These are phyloP conservation scores for Haemorhous mexicanus DNA, from an alignment of 2,113 vertebrate genomes.

Conservation along the genomic window DNA sequence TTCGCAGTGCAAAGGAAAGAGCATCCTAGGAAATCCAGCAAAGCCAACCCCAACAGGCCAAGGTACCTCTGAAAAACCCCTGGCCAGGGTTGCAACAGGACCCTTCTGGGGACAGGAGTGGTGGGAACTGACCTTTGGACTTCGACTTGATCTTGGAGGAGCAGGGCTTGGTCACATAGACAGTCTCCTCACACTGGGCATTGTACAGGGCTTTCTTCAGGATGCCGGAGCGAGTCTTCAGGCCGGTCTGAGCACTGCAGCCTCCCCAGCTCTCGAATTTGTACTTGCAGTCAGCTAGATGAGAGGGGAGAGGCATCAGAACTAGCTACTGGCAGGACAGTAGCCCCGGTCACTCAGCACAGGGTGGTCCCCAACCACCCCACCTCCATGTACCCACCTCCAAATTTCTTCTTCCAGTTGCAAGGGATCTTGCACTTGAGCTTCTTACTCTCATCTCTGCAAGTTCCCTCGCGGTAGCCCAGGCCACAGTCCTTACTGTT, in stretches of 20 bases:
- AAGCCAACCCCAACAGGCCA: not conserved
- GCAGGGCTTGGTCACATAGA: constrained; percentile 91
- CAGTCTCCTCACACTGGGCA: constrained; percentile 85
- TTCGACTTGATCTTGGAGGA: constrained; percentile 85
- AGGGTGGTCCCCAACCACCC: not conserved
- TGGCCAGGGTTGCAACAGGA: not conserved
- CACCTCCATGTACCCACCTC: constrained; percentile 70
- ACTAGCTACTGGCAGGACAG: rapidly evolving
- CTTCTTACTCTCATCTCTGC: constrained; percentile 81
- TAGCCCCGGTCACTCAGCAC: not conserved
- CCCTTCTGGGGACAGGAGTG: not conserved
- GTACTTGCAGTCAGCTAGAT: constrained; percentile 93
- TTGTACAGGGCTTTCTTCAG: constrained; percentile 93
- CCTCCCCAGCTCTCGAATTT: constrained; percentile 90
- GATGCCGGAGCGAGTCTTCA: constrained; percentile 84
- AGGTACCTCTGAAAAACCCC: not conserved
- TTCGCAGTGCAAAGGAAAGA: not conserved
- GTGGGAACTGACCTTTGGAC: constrained; percentile 80
- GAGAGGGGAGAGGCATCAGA: not conserved
- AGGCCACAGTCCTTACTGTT: constrained; percentile 86
- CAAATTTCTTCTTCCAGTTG: constrained; percentile 98
- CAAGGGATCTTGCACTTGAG: constrained; percentile 91
- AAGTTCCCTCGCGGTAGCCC: constrained; percentile 85
- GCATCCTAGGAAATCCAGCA: not conserved
- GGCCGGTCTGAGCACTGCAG: constrained; percentile 80